phyloP scores from a whole-genome alignment of 2,797 vertebrate species.

The Eptatretus atami region DNA sequence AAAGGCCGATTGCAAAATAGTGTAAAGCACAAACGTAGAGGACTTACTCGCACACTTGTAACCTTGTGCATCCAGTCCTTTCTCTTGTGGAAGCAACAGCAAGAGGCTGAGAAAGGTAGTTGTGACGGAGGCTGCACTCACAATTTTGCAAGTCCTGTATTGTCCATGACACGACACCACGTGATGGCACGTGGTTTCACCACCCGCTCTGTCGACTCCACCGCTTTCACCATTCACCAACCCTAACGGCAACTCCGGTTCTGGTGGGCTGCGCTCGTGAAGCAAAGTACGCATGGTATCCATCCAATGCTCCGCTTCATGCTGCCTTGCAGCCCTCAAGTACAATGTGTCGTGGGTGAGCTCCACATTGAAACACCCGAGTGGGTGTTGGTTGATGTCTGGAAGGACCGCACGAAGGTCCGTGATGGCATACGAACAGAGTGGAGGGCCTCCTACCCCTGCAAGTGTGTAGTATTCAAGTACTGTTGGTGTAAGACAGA shows the following conservation, averaged over 20 bases:
- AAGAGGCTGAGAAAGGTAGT: conserved; percentile 29
- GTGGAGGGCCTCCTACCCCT: not conserved
- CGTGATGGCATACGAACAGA: conserved; percentile 3
- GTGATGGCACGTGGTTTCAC: not conserved
- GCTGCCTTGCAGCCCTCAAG: not conserved
- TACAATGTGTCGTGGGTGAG: conserved; percentile 5
- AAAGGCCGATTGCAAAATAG: too few species aligned
- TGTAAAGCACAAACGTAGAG: too few species aligned
- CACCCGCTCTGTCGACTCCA: not conserved
- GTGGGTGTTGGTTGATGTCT: not conserved
- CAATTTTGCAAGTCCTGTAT: too few species aligned
- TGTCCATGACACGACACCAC: too few species aligned
- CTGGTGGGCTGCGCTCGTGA: too few species aligned
- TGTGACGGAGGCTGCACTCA: not conserved
- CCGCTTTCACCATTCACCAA: not conserved
- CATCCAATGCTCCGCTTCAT: not conserved
- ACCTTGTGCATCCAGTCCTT: conserved; percentile 46
- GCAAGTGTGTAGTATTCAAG: not conserved
- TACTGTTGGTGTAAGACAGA: not conserved
- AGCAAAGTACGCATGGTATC: not conserved
- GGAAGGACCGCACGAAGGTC: not conserved
- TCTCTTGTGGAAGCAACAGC: conserved; percentile 37
- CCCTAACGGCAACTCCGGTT: too few species aligned
- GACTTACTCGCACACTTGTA: conserved; percentile 64
- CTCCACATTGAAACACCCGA: not conserved